These are phyloP conservation scores for Drosophila koepferae DNA, from an alignment of 2,888 invertebrate species.

Conservation along the genomic window DNA sequence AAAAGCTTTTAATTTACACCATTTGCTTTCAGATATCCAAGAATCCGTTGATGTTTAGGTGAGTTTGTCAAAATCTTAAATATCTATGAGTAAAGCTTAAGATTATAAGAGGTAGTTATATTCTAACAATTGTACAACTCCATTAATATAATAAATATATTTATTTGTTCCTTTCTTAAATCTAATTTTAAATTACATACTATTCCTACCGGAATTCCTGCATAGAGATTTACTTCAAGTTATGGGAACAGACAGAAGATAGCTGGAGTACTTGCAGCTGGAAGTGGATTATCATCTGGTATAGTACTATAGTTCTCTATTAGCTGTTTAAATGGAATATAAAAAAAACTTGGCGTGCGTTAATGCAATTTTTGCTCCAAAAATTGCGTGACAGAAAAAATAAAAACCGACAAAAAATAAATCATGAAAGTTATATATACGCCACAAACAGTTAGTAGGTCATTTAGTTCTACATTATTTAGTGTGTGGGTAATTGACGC, in stretches of 20 bases:
- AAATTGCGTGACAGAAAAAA: constrained; percentile 42
- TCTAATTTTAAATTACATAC: neutral
- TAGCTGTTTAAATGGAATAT: neutral
- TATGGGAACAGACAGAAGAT: neutral
- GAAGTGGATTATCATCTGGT: neutral
- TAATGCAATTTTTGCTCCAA: constrained; percentile 16
- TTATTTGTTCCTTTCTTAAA: neutral
- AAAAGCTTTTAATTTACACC: too few species aligned
- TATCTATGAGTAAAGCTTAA: too few species aligned
- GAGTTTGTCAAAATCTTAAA: too few species aligned
- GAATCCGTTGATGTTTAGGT: too few species aligned
- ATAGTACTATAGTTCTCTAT: neutral
- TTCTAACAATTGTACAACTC: too few species aligned
- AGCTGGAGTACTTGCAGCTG: neutral
- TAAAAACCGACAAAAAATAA: constrained; percentile 2
- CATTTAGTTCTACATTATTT: constrained; percentile 33
- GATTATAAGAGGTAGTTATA: too few species aligned
- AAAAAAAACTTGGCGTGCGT: constrained; percentile 24
- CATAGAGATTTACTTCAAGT: neutral
- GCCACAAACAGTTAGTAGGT: constrained; percentile 45
- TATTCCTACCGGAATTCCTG: neutral
- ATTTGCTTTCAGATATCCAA: too few species aligned
- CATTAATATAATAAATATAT: neutral
- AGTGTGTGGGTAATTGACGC: constrained; percentile 29
- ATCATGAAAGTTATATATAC: constrained; percentile 3